A percentile compares a stretch with the other conserved stretches of the same genome.
phyloP scores from a whole-genome alignment of 2,113 vertebrate genomes.

The Edolisoma coerulescens region DNA sequence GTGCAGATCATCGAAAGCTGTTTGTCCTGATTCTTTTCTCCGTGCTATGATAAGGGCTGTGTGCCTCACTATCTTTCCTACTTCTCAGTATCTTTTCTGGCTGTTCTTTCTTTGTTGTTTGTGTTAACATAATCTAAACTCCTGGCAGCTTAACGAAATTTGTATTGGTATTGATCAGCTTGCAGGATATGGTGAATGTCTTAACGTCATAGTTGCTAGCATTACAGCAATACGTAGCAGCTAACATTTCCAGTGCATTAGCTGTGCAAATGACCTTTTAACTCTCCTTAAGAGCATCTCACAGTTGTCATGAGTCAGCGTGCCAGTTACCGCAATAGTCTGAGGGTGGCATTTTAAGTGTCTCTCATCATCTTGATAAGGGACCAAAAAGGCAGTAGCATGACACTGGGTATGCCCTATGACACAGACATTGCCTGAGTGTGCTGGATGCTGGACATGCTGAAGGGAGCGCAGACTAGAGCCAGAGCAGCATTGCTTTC shows the following conservation, averaged over 20 bases:
- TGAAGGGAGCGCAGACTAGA: not conserved
- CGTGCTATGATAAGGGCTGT: not conserved
- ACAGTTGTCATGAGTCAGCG: not conserved
- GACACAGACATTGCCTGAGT: not conserved
- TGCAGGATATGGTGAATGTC: not conserved
- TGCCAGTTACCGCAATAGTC: not conserved
- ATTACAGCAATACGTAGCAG: not conserved
- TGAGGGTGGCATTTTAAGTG: conserved; percentile 13
- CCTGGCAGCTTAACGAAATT: not conserved
- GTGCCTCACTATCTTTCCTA: not conserved
- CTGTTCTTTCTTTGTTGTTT: not conserved
- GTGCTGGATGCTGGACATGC: not conserved
- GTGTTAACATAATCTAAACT: not conserved
- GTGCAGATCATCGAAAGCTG: not conserved
- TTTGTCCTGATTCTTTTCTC: not conserved
- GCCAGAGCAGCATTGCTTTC: not conserved
- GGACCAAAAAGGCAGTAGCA: not conserved
- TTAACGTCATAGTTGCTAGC: not conserved
- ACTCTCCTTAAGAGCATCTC: not conserved
- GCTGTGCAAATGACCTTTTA: conserved; percentile 25
- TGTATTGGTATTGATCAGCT: not conserved
- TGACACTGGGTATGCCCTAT: not conserved
- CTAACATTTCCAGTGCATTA: not conserved
- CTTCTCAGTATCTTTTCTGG: not conserved
- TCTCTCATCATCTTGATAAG: not conserved